A percentile compares a stretch with the other conserved stretches of the same genome.
Conservation (phyloP, 2,888 invertebrate genomes). For the Stenodema calcarata region DNA sequence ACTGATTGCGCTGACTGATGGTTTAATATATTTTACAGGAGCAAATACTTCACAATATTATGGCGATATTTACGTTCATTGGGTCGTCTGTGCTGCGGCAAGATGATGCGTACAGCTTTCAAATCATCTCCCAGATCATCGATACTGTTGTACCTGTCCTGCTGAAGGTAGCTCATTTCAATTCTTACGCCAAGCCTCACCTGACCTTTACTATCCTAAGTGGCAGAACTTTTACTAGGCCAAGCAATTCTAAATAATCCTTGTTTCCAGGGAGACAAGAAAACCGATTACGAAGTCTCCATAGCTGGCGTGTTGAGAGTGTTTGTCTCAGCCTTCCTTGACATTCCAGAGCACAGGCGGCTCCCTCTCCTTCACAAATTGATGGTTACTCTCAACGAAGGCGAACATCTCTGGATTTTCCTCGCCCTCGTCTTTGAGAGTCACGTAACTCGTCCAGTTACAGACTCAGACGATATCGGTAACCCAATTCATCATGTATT, state of each 20-base stretch:
- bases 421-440: conserved; percentile 75
- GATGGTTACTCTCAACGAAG: conserved; percentile 73
- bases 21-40: conserved; percentile 61
- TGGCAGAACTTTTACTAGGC: no score
- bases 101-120: conserved; percentile 94
- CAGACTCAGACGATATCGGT: conserved; percentile 15
- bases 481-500: background rate
- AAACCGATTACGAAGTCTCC: conserved; percentile 26
- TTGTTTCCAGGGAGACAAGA: background rate
- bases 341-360: conserved; percentile 92
- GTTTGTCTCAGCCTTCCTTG: conserved; percentile 87
- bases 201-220: background rate
- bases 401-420: conserved; percentile 73
- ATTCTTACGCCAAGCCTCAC: background rate
- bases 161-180: conserved; percentile 62
- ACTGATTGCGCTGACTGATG: no score
- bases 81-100: conserved; percentile 90
- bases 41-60: conserved; percentile 88
- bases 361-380: conserved; percentile 80
- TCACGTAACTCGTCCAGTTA: conserved; percentile 66
- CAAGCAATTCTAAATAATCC: no score
- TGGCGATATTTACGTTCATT: conserved; percentile 98
- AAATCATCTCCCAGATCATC: conserved; percentile 88
- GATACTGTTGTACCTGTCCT: conserved; percentile 89
- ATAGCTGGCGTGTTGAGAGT: conserved; percentile 74